Evolutionary conservation across 2,888 invertebrate genomes (phyloP).

Genomic region (Mesodorylaimus sp.): DNA sequence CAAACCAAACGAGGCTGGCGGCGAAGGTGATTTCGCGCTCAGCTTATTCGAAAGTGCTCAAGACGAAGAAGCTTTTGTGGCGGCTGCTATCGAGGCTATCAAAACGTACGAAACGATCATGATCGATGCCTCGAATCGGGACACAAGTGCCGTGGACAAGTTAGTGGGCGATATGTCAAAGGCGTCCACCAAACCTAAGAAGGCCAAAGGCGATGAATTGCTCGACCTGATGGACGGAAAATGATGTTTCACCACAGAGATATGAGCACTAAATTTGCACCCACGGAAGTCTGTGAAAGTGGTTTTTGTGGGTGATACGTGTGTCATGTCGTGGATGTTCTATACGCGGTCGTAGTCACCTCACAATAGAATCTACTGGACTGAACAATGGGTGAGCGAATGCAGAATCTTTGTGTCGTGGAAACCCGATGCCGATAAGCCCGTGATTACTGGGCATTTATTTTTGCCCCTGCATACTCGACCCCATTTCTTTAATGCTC

Average conservation of each 20-base stretch:
- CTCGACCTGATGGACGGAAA: constrained; percentile 23
- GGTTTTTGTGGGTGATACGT: too few relatives aligned
- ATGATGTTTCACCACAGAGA: not conserved
- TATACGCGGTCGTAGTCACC: too few relatives aligned
- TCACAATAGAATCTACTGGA: too few relatives aligned
- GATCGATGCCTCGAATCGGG: constrained; percentile 10
- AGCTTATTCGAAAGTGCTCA: constrained; percentile 16
- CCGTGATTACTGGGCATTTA: too few relatives aligned
- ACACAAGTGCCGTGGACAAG: not conserved
- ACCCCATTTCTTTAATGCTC: too few relatives aligned
- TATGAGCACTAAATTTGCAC: too few relatives aligned
- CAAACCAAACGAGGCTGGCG: not conserved
- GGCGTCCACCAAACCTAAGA: not conserved
- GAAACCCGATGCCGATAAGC: too few relatives aligned
- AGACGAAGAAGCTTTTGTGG: constrained; percentile 15
- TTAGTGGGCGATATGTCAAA: constrained; percentile 2
- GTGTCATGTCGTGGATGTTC: too few relatives aligned
- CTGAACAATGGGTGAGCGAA: too few relatives aligned
- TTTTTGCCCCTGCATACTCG: too few relatives aligned
- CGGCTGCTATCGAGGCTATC: not conserved
- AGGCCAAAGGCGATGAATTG: constrained; percentile 20
- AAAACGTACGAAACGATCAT: constrained; percentile 1
- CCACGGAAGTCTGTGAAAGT: too few relatives aligned
- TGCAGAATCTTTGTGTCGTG: too few relatives aligned
- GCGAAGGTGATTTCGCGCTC: constrained; percentile 10